Evolutionary conservation across 1,140 invertebrate genomes (phyloP).

Genomic region (Notospermus geniculatus): DNA sequence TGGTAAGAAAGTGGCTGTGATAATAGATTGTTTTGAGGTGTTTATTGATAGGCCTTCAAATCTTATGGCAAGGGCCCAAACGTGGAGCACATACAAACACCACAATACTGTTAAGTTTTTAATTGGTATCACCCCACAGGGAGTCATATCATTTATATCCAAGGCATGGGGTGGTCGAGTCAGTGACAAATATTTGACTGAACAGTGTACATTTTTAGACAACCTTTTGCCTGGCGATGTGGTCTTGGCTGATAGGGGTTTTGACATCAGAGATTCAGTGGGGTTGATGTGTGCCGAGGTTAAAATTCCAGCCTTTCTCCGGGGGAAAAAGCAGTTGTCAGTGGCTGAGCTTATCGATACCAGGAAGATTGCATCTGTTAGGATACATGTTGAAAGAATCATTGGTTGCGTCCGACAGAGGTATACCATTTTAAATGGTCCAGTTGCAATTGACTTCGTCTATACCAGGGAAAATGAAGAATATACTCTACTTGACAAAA

Average conservation of each 20-base stretch:
- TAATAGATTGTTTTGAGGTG: constrained; percentile 14
- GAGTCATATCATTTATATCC: constrained; percentile 12
- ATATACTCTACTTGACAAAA: constrained; percentile 9
- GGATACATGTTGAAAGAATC: too few species aligned
- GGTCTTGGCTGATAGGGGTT: constrained; percentile 20
- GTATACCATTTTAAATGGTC: constrained; percentile 10
- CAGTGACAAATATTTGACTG: constrained; percentile 14
- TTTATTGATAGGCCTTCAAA: constrained; percentile 10
- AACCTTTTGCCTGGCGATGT: constrained; percentile 2
- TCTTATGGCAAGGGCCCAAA: constrained; percentile 9
- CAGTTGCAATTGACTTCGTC: not conserved
- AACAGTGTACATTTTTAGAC: not conserved
- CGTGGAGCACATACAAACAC: constrained; percentile 13
- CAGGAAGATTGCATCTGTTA: too few species aligned
- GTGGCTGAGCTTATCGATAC: too few species aligned
- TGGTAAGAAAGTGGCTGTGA: not conserved
- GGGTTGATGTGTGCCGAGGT: too few species aligned
- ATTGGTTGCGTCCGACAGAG: not conserved
- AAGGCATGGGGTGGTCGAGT: constrained; percentile 17
- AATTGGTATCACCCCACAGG: constrained; percentile 16
- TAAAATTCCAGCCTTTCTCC: constrained; percentile 4
- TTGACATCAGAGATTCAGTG: constrained; percentile 15
- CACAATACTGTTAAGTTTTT: constrained; percentile 14
- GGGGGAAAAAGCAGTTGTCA: too few species aligned
- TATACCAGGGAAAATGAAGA: too few species aligned